A percentile compares a stretch with the other conserved stretches of the same genome.
phyloP scores from a whole-genome alignment of 2,888 invertebrate genomes.

The Cantharis rustica region DNA sequence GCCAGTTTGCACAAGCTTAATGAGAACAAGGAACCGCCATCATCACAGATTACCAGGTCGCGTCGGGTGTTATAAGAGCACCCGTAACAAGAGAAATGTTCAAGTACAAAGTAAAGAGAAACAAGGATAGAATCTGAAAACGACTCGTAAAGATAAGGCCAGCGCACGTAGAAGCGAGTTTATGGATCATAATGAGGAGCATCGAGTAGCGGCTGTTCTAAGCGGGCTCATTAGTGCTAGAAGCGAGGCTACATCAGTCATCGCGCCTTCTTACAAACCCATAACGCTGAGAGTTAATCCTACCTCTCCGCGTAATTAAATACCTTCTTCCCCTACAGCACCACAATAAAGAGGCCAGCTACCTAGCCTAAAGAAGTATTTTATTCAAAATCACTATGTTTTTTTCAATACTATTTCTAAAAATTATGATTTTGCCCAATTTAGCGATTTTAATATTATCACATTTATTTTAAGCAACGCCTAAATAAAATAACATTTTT shows the following conservation, averaged over 20 bases:
- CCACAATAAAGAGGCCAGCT: constrained; percentile 26
- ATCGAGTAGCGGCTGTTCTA: constrained; percentile 32
- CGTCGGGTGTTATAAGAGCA: constrained; percentile 23
- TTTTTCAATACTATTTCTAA: neutral
- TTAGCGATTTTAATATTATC: neutral
- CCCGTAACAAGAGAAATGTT: constrained; percentile 18
- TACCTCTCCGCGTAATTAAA: constrained; percentile 31
- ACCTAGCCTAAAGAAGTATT: constrained; percentile 23
- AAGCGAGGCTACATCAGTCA: constrained; percentile 32
- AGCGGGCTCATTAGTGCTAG: constrained; percentile 30
- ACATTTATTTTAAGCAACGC: too few species aligned
- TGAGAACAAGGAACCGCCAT: constrained; percentile 32
- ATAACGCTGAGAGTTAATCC: constrained; percentile 31
- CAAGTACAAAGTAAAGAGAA: constrained; percentile 12
- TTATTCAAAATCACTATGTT: constrained; percentile 9
- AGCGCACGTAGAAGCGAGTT: constrained; percentile 29
- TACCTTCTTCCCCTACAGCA: constrained; percentile 27
- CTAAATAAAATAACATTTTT: neutral
- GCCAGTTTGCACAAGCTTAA: constrained; percentile 31
- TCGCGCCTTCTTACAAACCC: constrained; percentile 30
- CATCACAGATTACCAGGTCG: constrained; percentile 30
- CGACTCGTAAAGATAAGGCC: constrained; percentile 32
- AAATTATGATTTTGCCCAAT: neutral
- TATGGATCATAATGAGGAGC: constrained; percentile 32
- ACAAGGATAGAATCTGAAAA: constrained; percentile 21